These are phyloP conservation scores for Halcyon badia DNA, from an alignment of 2,797 vertebrate genomes.

Conservation along the genomic window DNA sequence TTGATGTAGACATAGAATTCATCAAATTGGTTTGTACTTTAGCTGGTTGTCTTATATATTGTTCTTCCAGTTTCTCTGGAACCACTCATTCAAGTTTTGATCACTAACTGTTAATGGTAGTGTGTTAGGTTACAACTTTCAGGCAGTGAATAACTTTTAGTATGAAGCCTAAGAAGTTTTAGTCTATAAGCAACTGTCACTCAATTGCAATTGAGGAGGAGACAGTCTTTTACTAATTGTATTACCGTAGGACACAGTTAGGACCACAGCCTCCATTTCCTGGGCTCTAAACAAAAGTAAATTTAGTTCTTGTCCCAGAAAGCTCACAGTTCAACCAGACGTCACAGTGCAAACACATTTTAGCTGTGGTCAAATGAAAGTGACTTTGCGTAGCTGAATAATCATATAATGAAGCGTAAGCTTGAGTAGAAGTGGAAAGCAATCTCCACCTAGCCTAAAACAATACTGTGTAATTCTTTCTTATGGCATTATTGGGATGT, in stretches of 20 bases:
- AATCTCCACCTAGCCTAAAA: neutral
- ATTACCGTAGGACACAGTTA: neutral
- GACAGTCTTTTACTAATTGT: neutral
- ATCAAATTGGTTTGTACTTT: neutral
- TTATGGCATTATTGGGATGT: neutral
- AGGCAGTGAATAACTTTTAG: neutral
- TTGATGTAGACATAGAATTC: neutral
- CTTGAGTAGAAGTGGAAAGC: neutral
- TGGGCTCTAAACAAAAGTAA: neutral
- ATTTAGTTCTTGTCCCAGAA: neutral
- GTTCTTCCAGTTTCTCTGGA: neutral
- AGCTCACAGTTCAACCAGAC: neutral
- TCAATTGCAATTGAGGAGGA: neutral
- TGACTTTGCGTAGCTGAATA: neutral
- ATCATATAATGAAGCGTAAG: neutral
- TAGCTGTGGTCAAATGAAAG: neutral
- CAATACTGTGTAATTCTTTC: neutral
- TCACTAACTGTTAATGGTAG: neutral
- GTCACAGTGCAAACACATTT: neutral
- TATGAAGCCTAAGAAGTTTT: neutral
- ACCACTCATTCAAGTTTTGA: neutral
- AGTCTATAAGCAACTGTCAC: neutral
- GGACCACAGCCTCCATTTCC: neutral
- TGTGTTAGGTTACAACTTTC: neutral
- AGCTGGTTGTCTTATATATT: neutral